phyloP scores from a whole-genome alignment of 1,140 invertebrate genomes.

The Drosophila serrata region DNA sequence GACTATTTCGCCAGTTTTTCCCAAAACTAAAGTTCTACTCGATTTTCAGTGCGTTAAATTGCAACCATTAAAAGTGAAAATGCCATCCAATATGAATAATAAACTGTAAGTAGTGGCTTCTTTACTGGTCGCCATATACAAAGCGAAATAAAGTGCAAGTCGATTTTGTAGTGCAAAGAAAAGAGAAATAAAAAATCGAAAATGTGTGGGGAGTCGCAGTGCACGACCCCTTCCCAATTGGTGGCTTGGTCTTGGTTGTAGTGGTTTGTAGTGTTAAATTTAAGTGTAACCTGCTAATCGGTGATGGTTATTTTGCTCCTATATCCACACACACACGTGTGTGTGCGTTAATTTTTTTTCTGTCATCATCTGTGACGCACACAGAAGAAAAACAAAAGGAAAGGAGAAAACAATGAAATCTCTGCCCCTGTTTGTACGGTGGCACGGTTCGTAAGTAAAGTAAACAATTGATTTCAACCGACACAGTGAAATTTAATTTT shows the following conservation, averaged over 20 bases:
- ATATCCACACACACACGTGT: constrained; percentile 26
- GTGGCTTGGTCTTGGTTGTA: constrained; percentile 76
- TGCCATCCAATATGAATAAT: constrained; percentile 85
- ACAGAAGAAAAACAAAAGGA: constrained; percentile 38
- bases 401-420: constrained; percentile 35
- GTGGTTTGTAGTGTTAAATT: constrained; percentile 71
- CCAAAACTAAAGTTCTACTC: constrained; percentile 56
- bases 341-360: constrained; percentile 11
- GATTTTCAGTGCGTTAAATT: constrained; percentile 73
- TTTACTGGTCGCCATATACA: constrained; percentile 36
- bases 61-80: constrained; percentile 83
- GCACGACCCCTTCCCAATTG: constrained; percentile 61
- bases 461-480: constrained; percentile 70
- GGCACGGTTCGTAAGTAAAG: constrained; percentile 68
- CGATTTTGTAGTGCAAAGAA: constrained; percentile 79
- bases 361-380: constrained; percentile 36
- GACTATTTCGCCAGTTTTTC: constrained; percentile 46
- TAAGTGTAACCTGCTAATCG: constrained; percentile 60
- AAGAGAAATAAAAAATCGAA: constrained; percentile 46
- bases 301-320: constrained; percentile 57
- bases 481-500: constrained; percentile 72
- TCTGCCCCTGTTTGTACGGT: constrained; percentile 1
- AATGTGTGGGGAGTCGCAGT: constrained; percentile 57
- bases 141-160: constrained; percentile 65
- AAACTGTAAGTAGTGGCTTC: constrained; percentile 84